Base-by-base conservation (phyloP, 2,113 vertebrate genomes). In the Orycteropus afer region DNA sequence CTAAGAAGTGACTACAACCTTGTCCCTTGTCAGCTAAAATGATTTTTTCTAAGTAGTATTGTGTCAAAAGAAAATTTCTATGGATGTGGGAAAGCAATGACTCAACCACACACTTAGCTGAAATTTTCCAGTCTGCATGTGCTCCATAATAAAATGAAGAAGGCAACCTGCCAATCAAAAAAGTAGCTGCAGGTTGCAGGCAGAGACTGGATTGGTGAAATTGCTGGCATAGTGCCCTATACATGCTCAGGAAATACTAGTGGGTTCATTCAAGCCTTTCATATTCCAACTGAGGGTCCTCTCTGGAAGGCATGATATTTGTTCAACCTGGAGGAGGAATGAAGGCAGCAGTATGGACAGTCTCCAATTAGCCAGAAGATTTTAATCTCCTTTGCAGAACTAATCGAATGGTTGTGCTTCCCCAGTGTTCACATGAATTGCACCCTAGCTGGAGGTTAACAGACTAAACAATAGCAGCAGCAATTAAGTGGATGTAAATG, bases 401-500 rank as follows among this genome's bases (percentile, higher is more conserved):
- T 97, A 97, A 97, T 97, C 92, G 40, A 96, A 96, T 79, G 93
- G 94, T 53, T 97, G 96, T 95, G 92, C 94, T 96, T 96, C 97
- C 95, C 94, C 78, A 90, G 97, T 23, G 78, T 97, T 97, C 93
- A 90, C 2, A 15, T 96, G 97, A 97, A 97, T 97, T 96, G 94
- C 91, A 96, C 95, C 97, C 96, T 97, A 92, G 95, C 96, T 97
- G 96, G 95, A 97, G 97, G 97, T 96, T 97, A 97, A 96, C 78
- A 59, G 95, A 93, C 96, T 96, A 95, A 95, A 96, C 96, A 97
- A 97, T 96, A 96, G 86, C 93, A 89, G 86, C 76, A 59, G 94
- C 95, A 97, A 97, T 97, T 97, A 97, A 96, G 93, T 94, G 96
- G 95, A 97, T 95, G 91, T 97, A 96, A 97, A 97, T 95, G 97